Evolutionary conservation across 2,888 invertebrate genomes (phyloP).

Genomic region (Amphipoea oculea): DNA sequence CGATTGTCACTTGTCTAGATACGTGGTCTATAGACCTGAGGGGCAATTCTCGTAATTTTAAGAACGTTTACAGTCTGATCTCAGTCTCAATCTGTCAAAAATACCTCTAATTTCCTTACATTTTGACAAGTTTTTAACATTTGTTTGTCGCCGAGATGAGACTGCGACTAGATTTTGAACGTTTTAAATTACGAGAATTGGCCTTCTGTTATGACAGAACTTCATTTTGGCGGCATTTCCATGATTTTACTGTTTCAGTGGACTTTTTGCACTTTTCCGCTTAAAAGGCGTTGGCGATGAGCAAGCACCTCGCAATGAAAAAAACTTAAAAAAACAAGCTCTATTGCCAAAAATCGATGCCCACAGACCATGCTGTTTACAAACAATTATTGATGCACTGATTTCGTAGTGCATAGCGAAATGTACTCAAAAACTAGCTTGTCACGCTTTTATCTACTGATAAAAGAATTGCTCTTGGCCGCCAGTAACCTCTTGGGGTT

Average conservation of each 20-base stretch:
- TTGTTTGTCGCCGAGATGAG: too few relatives aligned
- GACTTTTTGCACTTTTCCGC: background rate
- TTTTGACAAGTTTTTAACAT: too few relatives aligned
- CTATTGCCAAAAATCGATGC: background rate
- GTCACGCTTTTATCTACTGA: conserved; percentile 18
- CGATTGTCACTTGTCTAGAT: background rate
- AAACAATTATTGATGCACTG: background rate
- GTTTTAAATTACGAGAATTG: too few relatives aligned
- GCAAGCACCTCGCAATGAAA: background rate
- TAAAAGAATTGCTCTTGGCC: conserved; percentile 36
- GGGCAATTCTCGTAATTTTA: too few relatives aligned
- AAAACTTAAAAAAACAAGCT: background rate
- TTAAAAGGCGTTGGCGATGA: background rate
- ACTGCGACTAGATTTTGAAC: too few relatives aligned
- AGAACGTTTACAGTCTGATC: too few relatives aligned
- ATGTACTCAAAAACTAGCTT: conserved; percentile 10
- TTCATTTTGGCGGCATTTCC: background rate
- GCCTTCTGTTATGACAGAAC: background rate
- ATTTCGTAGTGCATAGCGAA: conserved; percentile 4
- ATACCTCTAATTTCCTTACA: too few relatives aligned
- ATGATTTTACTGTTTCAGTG: background rate
- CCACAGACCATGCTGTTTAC: background rate
- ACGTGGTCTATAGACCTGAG: background rate
- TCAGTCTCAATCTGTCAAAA: too few relatives aligned
- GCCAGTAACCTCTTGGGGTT: conserved; percentile 12